Conservation (phyloP, 2,113 vertebrate genomes). For the Falco punctatus region DNA sequence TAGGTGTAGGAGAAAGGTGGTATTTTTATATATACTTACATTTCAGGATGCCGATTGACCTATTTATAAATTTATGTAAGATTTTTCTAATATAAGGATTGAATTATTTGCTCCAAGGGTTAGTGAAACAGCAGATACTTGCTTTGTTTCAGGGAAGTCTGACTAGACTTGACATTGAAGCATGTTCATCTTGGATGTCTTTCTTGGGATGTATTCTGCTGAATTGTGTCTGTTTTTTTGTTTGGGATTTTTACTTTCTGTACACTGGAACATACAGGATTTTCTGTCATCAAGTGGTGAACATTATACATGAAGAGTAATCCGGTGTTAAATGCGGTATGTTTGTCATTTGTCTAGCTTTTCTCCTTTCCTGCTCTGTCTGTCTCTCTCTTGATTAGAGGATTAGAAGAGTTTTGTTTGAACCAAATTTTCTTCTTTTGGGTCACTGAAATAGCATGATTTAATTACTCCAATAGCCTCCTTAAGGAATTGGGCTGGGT, state of each 20-base stretch:
- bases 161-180: background rate
- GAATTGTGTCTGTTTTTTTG: background rate
- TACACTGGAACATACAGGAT: background rate
- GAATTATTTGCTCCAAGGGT: background rate
- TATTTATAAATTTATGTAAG: background rate
- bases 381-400: background rate
- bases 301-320: background rate
- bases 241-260: background rate
- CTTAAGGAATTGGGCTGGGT: background rate
- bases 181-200: background rate
- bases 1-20: background rate
- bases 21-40: background rate
- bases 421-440: background rate
- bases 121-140: background rate
- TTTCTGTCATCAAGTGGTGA: background rate
- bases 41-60: background rate
- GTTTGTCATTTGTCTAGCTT: background rate
- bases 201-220: background rate
- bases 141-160: background rate
- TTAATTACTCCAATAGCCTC: background rate
- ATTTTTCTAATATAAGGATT: background rate
- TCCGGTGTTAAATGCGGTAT: background rate
- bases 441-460: background rate
- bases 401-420: background rate
- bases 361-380: background rate